Evolutionary conservation across 2,797 vertebrate genomes (phyloP).

Genomic region (Scolopax bukidnonensis): DNA sequence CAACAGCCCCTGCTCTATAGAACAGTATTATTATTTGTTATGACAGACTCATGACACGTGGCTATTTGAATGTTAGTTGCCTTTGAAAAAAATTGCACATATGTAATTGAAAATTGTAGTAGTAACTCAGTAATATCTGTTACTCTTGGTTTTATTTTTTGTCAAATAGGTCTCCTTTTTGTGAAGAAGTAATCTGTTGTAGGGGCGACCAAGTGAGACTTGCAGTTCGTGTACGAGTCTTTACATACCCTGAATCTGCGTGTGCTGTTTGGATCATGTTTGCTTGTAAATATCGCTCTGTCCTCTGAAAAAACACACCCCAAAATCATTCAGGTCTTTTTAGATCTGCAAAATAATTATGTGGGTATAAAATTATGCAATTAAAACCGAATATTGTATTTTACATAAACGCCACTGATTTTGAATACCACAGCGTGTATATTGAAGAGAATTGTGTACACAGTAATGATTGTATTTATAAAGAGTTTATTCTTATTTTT

Average conservation of each 20-base stretch:
- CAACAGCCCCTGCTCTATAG: neutral
- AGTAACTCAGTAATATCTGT: neutral
- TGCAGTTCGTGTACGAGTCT: conserved; percentile 91
- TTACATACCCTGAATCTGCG: conserved; percentile 89
- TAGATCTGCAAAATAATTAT: neutral
- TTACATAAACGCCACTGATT: conserved; percentile 49
- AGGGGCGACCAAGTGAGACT: conserved; percentile 94
- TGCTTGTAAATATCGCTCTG: conserved; percentile 95
- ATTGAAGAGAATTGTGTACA: conserved; percentile 60
- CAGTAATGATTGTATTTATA: conserved; percentile 65
- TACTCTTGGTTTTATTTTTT: conserved; percentile 22
- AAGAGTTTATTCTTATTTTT: conserved; percentile 70
- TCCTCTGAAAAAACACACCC: conserved; percentile 82
- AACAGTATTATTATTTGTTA: neutral
- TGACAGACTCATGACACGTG: neutral
- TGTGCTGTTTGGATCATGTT: conserved; percentile 99
- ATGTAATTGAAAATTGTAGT: neutral
- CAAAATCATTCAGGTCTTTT: neutral
- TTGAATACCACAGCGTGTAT: neutral
- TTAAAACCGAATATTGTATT: neutral
- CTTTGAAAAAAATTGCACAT: neutral
- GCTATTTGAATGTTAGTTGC: neutral
- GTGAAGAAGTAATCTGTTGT: conserved; percentile 94
- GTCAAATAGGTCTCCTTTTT: conserved; percentile 89
- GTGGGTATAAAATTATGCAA: neutral